These are phyloP conservation scores for Bradypodion ventrale DNA, from an alignment of 2,797 vertebrate species.

Conservation along the genomic window DNA sequence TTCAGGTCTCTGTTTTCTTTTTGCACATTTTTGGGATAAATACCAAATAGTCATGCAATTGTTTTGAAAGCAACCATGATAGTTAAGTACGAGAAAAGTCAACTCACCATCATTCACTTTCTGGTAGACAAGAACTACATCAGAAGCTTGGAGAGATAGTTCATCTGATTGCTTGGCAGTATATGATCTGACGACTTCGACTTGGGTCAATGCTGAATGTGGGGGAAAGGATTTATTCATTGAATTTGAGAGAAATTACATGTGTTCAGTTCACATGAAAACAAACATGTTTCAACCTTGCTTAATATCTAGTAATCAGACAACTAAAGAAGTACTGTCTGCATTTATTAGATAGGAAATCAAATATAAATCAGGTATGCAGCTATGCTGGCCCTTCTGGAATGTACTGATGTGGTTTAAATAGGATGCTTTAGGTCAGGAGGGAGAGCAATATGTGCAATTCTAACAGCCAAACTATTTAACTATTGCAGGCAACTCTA, in stretches of 20 bases:
- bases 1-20: neutral
- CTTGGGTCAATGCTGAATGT: conserved; percentile 84
- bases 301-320: neutral
- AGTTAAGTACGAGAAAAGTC: neutral
- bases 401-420: too few species aligned
- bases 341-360: neutral
- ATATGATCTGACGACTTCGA: conserved; percentile 91
- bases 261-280: neutral
- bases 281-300: neutral
- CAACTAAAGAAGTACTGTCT: neutral
- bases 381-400: too few species aligned
- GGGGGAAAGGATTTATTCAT: neutral
- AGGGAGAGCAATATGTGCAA: too few species aligned
- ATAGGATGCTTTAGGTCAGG: too few species aligned
- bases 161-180: conserved; percentile 95
- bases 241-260: neutral
- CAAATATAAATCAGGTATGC: neutral
- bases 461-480: too few species aligned
- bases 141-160: conserved; percentile 91
- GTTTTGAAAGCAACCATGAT: neutral
- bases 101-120: conserved; percentile 85
- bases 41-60: neutral
- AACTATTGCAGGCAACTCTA: too few species aligned
- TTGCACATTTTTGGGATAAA: neutral
- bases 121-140: conserved; percentile 92